These are phyloP conservation scores for Psittacula cyanocephala DNA, from an alignment of 2,113 vertebrate genomes.

Conservation along the genomic window DNA sequence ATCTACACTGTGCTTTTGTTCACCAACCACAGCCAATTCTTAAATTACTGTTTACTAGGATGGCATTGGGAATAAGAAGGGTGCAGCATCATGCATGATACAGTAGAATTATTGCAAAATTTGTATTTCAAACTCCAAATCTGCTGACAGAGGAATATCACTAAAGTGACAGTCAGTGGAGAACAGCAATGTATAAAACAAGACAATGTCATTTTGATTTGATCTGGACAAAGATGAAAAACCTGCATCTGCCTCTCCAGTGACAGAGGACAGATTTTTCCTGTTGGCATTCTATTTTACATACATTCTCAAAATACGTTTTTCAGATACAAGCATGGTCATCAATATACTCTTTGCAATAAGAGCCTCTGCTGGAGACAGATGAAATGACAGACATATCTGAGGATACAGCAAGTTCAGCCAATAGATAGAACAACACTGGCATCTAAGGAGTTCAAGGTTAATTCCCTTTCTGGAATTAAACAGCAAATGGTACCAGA, in stretches of 20 bases:
- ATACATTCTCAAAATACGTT: slow-evolving; percentile 44
- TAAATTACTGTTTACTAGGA: neutral
- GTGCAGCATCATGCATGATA: neutral
- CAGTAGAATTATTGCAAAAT: neutral
- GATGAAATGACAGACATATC: slow-evolving; percentile 43
- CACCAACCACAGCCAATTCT: neutral
- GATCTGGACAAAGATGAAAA: slow-evolving; percentile 35
- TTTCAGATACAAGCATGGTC: neutral
- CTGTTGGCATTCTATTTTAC: slow-evolving; percentile 47
- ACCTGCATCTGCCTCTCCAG: slow-evolving; percentile 22
- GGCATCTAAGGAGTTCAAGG: slow-evolving; percentile 49
- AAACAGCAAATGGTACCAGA: slow-evolving; percentile 45
- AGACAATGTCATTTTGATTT: slow-evolving; percentile 59
- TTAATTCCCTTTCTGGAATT: slow-evolving; percentile 60
- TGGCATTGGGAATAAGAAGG: neutral
- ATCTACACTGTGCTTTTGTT: neutral
- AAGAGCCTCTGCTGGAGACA: slow-evolving; percentile 1
- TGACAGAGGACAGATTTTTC: slow-evolving; percentile 51
- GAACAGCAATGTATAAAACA: slow-evolving; percentile 10
- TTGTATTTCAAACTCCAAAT: slow-evolving; percentile 14
- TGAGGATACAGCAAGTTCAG: slow-evolving; percentile 54
- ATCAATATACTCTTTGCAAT: slow-evolving; percentile 30
- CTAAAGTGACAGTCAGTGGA: neutral
- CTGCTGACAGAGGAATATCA: slow-evolving; percentile 30
- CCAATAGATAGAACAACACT: slow-evolving; percentile 14